Evolutionary conservation across 2,888 invertebrate species (phyloP).

Genomic region (Aethes cnicana): DNA sequence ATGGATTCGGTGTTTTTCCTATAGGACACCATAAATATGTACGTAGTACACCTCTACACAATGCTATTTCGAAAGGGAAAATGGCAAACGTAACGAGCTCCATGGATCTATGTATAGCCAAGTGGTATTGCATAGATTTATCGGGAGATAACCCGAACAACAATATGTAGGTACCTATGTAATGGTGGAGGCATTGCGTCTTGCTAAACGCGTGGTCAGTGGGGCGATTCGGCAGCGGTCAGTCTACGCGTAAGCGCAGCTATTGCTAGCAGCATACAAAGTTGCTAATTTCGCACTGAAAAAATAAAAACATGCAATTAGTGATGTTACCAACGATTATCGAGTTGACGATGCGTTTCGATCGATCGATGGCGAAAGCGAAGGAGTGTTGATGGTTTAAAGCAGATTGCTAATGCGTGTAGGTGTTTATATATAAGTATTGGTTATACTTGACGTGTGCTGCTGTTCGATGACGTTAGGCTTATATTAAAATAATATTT

Average conservation of each 20-base stretch:
- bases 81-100: conserved; percentile 38
- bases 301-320: conserved; percentile 22
- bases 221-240: conserved; percentile 51
- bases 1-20: too few relatives aligned
- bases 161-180: conserved; percentile 70
- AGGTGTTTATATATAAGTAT: too few relatives aligned
- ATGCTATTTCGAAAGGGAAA: conserved; percentile 43
- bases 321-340: conserved; percentile 16
- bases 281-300: conserved; percentile 3
- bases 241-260: conserved; percentile 35
- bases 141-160: conserved; percentile 63
- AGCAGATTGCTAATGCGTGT: conserved; percentile 18
- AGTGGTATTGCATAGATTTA: conserved; percentile 61
- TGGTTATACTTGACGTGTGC: too few relatives aligned
- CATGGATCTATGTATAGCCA: conserved; percentile 38
- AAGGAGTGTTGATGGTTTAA: conserved; percentile 12
- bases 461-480: too few relatives aligned
- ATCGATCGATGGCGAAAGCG: conserved; percentile 17
- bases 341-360: conserved; percentile 7
- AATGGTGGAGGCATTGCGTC: conserved; percentile 49
- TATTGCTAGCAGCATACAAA: conserved; percentile 29
- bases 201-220: conserved; percentile 65
- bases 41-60: too few relatives aligned
- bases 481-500: too few relatives aligned
- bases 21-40: conserved; percentile 27